Percentiles rank a stretch among this genome's conserved stretches.
Conservation (phyloP, 1,140 invertebrate genomes). For the Caenorhabditis latens region DNA sequence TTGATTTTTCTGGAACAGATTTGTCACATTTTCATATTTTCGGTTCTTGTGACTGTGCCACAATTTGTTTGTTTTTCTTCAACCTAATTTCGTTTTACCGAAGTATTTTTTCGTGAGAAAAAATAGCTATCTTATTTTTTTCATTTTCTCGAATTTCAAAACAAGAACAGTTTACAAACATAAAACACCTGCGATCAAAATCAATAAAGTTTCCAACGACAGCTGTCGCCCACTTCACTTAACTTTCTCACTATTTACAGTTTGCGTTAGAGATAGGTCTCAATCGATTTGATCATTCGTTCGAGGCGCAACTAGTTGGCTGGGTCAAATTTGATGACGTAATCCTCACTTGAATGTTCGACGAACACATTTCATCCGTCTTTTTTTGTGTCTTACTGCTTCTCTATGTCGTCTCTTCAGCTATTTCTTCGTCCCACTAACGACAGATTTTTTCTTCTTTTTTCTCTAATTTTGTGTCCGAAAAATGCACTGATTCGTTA, state of each 20-base stretch:
- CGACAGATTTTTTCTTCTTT: neutral
- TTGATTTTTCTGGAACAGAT: neutral
- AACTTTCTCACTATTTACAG: constrained; percentile 31
- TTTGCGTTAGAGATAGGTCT: constrained; percentile 17
- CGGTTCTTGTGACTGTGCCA: neutral
- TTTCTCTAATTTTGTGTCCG: neutral
- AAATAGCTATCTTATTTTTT: neutral
- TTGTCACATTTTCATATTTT: neutral
- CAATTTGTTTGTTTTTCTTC: too few relatives aligned
- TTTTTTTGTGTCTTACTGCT: neutral
- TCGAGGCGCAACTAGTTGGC: neutral
- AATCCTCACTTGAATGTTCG: neutral
- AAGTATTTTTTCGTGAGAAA: neutral
- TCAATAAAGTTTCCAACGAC: neutral
- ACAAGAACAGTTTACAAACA: neutral
- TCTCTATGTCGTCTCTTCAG: neutral
- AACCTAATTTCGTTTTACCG: neutral
- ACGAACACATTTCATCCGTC: neutral
- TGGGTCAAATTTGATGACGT: constrained; percentile 1
- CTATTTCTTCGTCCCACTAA: neutral
- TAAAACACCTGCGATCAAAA: constrained; percentile 10
- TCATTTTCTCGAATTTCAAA: neutral
- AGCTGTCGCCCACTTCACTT: constrained; percentile 1
- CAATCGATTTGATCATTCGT: neutral
- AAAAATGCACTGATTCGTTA: constrained; percentile 9